Conservation (phyloP, 2,888 invertebrate genomes). For the Sericinus montela region DNA sequence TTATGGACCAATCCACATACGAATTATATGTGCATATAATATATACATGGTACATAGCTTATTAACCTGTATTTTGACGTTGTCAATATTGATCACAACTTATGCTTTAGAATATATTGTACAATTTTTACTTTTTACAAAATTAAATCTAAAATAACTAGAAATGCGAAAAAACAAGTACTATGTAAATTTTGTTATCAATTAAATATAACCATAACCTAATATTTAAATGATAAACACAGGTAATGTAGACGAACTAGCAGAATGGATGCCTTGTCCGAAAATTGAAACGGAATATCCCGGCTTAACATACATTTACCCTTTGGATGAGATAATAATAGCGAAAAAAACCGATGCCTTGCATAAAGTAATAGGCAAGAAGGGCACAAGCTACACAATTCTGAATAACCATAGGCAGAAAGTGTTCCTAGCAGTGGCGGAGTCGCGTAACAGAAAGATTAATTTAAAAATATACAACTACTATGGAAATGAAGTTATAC, state of each 20-base stretch:
- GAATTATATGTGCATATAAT: too few species aligned
- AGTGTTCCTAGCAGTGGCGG: conserved; percentile 46
- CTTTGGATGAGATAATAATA: conserved; percentile 43
- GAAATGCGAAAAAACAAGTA: too few species aligned
- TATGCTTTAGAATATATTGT: too few species aligned
- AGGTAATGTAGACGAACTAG: conserved; percentile 13
- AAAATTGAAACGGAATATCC: conserved; percentile 34
- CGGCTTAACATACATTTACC: conserved; percentile 44
- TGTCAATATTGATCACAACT: too few species aligned
- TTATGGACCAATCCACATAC: too few species aligned
- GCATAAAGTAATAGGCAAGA: conserved; percentile 41
- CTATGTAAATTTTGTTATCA: too few species aligned
- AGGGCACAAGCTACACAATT: conserved; percentile 42
- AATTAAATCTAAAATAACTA: background rate
- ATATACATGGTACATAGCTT: too few species aligned
- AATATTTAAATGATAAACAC: conserved; percentile 11
- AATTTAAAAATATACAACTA: conserved; percentile 46
- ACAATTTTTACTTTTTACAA: background rate
- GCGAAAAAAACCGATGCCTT: conserved; percentile 37
- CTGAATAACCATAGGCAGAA: conserved; percentile 49
- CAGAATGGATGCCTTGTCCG: conserved; percentile 57
- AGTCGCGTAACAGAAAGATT: conserved; percentile 30
- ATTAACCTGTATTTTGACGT: too few species aligned
- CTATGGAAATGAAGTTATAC: conserved; percentile 56
- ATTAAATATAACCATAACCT: background rate